These are phyloP conservation scores for Hypanus sabinus DNA, from an alignment of 2,113 vertebrate species.

Conservation along the genomic window DNA sequence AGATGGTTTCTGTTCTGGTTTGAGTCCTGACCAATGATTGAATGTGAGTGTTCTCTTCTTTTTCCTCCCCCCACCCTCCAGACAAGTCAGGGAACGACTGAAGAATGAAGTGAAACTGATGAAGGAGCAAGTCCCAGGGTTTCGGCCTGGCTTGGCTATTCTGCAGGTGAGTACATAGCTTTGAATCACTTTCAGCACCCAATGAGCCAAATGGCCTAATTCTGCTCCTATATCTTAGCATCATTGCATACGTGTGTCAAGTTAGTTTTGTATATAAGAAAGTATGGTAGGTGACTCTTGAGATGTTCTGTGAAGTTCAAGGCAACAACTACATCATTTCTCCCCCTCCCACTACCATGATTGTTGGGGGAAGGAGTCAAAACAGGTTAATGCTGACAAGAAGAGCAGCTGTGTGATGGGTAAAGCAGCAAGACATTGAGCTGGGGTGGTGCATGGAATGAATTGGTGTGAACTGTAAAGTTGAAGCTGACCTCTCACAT, in stretches of 20 bases:
- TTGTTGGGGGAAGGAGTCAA: background rate
- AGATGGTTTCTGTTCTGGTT: slow-evolving; percentile 17
- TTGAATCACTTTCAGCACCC: too few species aligned
- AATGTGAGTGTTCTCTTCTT: background rate
- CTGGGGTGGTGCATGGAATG: background rate
- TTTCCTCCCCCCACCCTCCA: slow-evolving; percentile 43
- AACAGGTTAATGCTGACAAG: background rate
- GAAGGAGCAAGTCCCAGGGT: slow-evolving; percentile 70
- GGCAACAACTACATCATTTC: background rate
- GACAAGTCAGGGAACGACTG: slow-evolving; percentile 76
- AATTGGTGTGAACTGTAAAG: background rate
- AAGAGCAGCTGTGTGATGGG: background rate
- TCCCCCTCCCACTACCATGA: background rate
- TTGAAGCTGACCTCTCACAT: background rate
- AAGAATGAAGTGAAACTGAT: slow-evolving; percentile 76
- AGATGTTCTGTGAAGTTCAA: background rate
- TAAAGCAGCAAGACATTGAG: background rate
- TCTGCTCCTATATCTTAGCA: too few species aligned
- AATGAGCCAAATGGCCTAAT: too few species aligned
- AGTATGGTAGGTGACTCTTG: too few species aligned
- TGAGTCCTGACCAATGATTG: background rate
- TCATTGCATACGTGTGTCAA: background rate
- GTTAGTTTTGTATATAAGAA: background rate
- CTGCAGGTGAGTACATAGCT: slow-evolving; percentile 67
- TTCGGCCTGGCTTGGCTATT: slow-evolving; percentile 83